Evolutionary conservation across 2,888 invertebrate genomes (phyloP).

Genomic region (Drosophila demipolita): DNA sequence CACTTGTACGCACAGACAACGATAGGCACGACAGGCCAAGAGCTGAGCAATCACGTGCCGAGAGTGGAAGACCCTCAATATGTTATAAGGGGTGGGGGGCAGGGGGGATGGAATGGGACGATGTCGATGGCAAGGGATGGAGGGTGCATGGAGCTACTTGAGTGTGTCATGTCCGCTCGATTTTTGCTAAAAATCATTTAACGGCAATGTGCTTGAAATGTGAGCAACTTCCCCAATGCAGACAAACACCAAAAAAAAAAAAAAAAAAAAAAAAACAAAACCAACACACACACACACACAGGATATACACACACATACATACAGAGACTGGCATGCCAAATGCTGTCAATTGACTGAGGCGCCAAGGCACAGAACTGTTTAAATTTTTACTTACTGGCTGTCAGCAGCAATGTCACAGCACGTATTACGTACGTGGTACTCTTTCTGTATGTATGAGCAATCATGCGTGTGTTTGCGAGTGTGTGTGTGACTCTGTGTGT

Average conservation of each 20-base stretch:
- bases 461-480: background rate
- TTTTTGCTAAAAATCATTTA: conserved; percentile 81
- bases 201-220: conserved; percentile 71
- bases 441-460: conserved; percentile 14
- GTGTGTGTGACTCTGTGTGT: conserved; percentile 4
- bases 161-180: conserved; percentile 79
- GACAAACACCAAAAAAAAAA: background rate
- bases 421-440: conserved; percentile 71
- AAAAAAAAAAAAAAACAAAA: conserved; percentile 12
- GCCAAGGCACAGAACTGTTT: conserved; percentile 57
- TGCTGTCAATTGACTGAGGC: conserved; percentile 72
- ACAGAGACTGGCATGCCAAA: conserved; percentile 42
- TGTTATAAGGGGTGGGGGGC: background rate
- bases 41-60: conserved; percentile 75
- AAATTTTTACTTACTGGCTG: conserved; percentile 69
- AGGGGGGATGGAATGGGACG: background rate
- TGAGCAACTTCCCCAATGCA: conserved; percentile 49
- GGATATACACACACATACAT: conserved; percentile 8
- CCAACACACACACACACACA: conserved; percentile 26
- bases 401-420: conserved; percentile 69
- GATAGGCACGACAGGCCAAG: conserved; percentile 51
- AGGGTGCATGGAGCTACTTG: conserved; percentile 62
- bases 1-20: conserved; percentile 53
- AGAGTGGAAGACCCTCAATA: conserved; percentile 12
- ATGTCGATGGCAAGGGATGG: background rate